Base-by-base conservation (phyloP, 2,888 invertebrate genomes). In the Agrotis clavis region DNA sequence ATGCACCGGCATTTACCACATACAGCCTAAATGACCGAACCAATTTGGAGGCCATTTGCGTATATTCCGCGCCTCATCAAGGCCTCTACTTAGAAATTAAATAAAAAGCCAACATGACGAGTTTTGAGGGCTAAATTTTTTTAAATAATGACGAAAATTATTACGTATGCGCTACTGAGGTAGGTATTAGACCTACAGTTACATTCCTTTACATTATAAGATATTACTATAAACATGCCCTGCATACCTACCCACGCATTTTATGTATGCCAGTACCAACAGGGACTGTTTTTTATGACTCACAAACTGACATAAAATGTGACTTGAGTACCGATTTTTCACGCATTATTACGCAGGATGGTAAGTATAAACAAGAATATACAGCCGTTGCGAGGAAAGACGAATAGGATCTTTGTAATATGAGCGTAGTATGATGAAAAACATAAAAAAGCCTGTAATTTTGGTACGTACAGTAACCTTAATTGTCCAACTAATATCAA, bases 251-350 rank as follows among this genome's bases (percentile, higher is more conserved):
- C 72, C 67, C 71, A 51, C 71, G 45, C 41, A 75, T 76, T 85
- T 84, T 81, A 84, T 73, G 74, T 47, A 25, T 57, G 50, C 65
- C 25, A 35, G 78, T 70, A 77, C 73, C 77, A 70, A 66, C 66
- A 62, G 76, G 84, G 81, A 81, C 81, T 68, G 79, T 72, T 77
- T 83, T 83, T 84, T 84, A 84, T 74, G 86, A 73, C 74, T 77
- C 68, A 74, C 64, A 72, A 76, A 74, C 84, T 86, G 84, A 83
- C 81, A 86, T 84, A 86, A 84, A 84, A 84, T 79, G 84, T 70
- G 76, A 56, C 73, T 74, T 71, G 86, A 84, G 84, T 81, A 75
- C 77, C 86, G 84, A 84, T 84, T 86, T 84, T 86, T 84, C 82
- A 81, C 84, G 79, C 82, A 84, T 83, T 84, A 86, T 83, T 83